Base-by-base conservation (phyloP, 2,888 invertebrate genomes). In the Philhelius pedissequus region DNA sequence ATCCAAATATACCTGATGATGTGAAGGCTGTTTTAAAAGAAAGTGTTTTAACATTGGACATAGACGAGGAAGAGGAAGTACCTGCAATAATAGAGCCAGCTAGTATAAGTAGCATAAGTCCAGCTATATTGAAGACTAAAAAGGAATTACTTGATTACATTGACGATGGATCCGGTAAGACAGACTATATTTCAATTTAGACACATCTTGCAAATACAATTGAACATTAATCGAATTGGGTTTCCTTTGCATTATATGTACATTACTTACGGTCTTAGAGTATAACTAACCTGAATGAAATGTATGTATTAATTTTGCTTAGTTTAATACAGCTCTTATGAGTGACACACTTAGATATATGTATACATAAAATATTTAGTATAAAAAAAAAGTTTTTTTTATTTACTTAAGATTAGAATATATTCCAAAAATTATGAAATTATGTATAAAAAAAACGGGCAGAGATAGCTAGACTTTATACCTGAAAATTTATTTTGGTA, bases 1-100 rank as follows among this genome's bases (percentile, higher is more conserved):
- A 92, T 89, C 92, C 92, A 45, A 90, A 91, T 88, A 90, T 92
- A 77, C 91, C 91, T 20, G 91, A 91, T 50, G 92, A 92, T 82
- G 90, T 91, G 13, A 92, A 92, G 86, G 91, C 91, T 56, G 91
- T 91, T 73, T 87, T 92, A 0, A 91, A 90, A 74, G 91, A 91
- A 77, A 91, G 90, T 66, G 91, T 90, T 4, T 87, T 91, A 27
- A 91, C 91, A 9, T 86, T 92, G 0, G 89, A 89, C 11, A 88
- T 88, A 4, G 90, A 89, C 4, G 90, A 91, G 4, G 88, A 89
- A n/a, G 91, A 90, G 5, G 89, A 88, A 4, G 73, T 80, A 43
- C 87, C 88, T 45, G 78, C 87, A 30, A 84, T 88, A 20, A 82
- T 87, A 27, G 88, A 88, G 40, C 88, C 88, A 27, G 68, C 87